Evolutionary conservation across 2,113 vertebrate genomes (phyloP).

Genomic region (Fregetta grallaria): DNA sequence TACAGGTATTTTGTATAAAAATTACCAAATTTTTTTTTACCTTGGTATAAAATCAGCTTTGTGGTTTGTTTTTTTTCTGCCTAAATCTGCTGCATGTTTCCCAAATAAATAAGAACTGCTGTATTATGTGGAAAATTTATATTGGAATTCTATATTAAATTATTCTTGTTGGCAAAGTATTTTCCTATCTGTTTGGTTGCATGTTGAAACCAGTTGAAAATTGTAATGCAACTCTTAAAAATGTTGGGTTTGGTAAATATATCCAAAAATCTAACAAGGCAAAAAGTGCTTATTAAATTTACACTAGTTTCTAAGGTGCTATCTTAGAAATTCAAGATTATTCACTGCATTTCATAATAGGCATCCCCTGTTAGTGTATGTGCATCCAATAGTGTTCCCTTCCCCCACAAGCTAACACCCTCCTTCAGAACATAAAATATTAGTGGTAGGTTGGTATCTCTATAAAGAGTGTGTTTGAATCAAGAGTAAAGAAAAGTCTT

Average conservation of each 20-base stretch:
- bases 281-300: neutral
- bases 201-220: neutral
- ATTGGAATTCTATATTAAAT: neutral
- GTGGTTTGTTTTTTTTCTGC: neutral
- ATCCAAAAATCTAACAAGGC: neutral
- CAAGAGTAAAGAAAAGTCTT: neutral
- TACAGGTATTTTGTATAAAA: neutral
- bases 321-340: neutral
- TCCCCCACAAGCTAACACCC: neutral
- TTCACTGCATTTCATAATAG: neutral
- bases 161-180: neutral
- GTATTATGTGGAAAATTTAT: neutral
- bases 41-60: neutral
- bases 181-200: neutral
- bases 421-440: neutral
- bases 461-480: neutral
- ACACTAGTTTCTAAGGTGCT: neutral
- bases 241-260: neutral
- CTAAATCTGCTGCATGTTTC: neutral
- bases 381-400: neutral
- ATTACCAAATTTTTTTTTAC: neutral
- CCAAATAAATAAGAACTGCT: neutral
- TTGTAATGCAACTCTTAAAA: neutral
- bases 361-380: rapidly evolving
- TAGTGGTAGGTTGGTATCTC: neutral